A percentile compares a stretch with the other conserved stretches of the same genome.
Conservation (phyloP, 2,797 vertebrate species). For the Falco rusticolus region DNA sequence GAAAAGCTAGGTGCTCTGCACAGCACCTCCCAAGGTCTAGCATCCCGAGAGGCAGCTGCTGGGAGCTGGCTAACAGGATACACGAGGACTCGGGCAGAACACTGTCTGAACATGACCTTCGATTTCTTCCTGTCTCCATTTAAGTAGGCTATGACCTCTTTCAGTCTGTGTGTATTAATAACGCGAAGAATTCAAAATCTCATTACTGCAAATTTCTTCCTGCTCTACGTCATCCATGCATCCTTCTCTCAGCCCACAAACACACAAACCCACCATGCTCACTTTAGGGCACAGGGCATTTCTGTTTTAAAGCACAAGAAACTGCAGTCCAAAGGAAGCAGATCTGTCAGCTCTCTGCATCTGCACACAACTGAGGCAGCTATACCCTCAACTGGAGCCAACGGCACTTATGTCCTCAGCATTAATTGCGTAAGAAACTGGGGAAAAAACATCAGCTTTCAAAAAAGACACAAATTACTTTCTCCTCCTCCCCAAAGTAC, state of each 20-base stretch:
- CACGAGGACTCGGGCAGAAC: not conserved
- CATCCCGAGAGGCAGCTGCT: not conserved
- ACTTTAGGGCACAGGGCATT: not conserved
- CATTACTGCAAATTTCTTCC: constrained; percentile 1
- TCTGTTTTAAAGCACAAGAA: not conserved
- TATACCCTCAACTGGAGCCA: not conserved
- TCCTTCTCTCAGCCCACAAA: not conserved
- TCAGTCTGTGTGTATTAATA: not conserved
- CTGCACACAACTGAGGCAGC: not conserved
- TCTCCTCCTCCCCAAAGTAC: not conserved
- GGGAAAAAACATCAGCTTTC: not conserved
- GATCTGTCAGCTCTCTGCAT: not conserved
- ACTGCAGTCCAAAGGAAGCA: not conserved
- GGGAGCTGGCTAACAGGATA: not conserved
- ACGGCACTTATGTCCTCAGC: not conserved
- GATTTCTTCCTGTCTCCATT: not conserved
- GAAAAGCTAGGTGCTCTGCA: not conserved
- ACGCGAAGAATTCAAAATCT: not conserved
- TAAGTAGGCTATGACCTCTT: not conserved
- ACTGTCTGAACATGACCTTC: not conserved
- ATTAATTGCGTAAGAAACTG: not conserved
- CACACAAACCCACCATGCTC: not conserved
- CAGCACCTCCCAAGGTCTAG: not conserved
- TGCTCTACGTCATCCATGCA: not conserved
- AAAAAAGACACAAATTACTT: not conserved